Evolutionary conservation across 2,113 vertebrate genomes (phyloP).

Genomic region (Gymnorhina tibicen): DNA sequence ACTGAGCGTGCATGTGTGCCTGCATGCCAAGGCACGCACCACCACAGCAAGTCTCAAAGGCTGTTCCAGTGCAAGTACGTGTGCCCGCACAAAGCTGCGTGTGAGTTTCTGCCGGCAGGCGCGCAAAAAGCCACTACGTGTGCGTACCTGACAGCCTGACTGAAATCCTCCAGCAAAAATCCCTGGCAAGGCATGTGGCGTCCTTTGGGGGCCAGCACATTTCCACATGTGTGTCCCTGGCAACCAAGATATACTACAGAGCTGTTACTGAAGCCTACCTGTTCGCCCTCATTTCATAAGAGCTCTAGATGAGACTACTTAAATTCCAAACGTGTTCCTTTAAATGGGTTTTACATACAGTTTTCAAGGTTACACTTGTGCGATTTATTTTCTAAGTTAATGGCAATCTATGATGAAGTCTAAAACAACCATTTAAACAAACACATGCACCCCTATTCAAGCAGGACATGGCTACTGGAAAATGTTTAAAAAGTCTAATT

Average conservation of each 20-base stretch:
- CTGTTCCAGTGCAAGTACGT: background rate
- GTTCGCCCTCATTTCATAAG: background rate
- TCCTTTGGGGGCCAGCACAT: background rate
- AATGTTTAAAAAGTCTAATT: background rate
- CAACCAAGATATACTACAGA: background rate
- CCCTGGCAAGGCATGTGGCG: background rate
- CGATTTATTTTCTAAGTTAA: background rate
- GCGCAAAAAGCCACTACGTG: rapidly evolving
- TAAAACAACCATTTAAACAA: background rate
- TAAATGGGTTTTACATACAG: background rate
- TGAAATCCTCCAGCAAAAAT: background rate
- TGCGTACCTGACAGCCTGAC: background rate
- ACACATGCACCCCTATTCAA: background rate
- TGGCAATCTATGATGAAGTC: background rate
- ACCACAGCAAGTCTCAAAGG: background rate
- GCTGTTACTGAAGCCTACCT: background rate
- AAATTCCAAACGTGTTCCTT: background rate
- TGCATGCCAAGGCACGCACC: background rate
- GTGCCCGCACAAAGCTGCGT: background rate
- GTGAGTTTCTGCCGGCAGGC: background rate
- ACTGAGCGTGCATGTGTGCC: background rate
- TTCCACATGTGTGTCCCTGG: background rate
- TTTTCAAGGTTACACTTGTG: background rate
- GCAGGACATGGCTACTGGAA: background rate
- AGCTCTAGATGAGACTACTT: background rate